phyloP scores from a whole-genome alignment of 2,888 invertebrate species.

The Agonopterix subpropinquella region DNA sequence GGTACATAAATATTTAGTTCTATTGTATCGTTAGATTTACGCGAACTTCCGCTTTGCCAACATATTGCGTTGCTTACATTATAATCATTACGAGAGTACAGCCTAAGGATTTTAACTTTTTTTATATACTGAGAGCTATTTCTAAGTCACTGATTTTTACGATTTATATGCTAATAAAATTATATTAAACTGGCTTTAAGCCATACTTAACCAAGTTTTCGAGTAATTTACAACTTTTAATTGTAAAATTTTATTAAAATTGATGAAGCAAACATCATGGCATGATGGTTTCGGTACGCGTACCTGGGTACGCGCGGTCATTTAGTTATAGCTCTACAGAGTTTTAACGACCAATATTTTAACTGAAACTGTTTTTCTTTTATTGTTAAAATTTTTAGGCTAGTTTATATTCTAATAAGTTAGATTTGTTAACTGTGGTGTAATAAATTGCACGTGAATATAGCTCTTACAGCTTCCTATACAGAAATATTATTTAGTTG shows the following conservation, averaged over 20 bases:
- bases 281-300: constrained; percentile 42
- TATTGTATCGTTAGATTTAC: constrained; percentile 73
- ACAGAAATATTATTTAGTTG: constrained; percentile 48
- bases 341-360: constrained; percentile 71
- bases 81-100: constrained; percentile 72
- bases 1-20: constrained; percentile 73
- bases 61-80: constrained; percentile 73
- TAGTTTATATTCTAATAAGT: constrained; percentile 73
- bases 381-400: constrained; percentile 76
- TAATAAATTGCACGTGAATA: constrained; percentile 68
- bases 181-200: constrained; percentile 56
- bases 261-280: constrained; percentile 65
- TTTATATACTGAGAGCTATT: constrained; percentile 74
- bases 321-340: constrained; percentile 74
- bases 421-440: constrained; percentile 75
- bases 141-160: constrained; percentile 72
- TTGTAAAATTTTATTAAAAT: constrained; percentile 60
- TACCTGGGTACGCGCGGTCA: constrained; percentile 41
- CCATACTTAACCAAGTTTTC: constrained; percentile 63
- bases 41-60: constrained; percentile 74
- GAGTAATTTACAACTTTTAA: constrained; percentile 70
- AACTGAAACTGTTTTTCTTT: constrained; percentile 59
- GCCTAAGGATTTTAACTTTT: constrained; percentile 76
- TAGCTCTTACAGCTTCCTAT: constrained; percentile 68
- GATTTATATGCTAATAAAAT: constrained; percentile 49